A percentile compares a stretch with the other conserved stretches of the same genome.
Conservation (phyloP, 2,888 invertebrate species). For the Tipula confusa region DNA sequence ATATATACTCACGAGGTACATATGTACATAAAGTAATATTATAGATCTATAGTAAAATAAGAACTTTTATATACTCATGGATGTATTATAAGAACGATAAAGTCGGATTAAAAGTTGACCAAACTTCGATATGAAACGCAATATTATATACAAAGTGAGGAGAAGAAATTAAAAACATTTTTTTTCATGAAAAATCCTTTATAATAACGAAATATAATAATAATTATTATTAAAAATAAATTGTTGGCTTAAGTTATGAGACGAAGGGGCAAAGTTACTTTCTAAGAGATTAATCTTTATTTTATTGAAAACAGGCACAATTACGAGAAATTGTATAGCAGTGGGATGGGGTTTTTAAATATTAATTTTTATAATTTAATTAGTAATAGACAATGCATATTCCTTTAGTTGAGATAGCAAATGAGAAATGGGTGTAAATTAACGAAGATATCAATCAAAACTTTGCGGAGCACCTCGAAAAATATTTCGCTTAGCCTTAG, state of each 20-base stretch:
- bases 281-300: not conserved
- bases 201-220: not conserved
- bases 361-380: too few species aligned
- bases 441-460: too few species aligned
- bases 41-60: not conserved
- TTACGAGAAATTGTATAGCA: not conserved
- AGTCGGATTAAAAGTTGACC: slow-evolving; percentile 25
- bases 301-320: not conserved
- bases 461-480: too few species aligned
- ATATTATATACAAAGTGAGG: not conserved
- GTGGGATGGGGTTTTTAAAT: too few species aligned
- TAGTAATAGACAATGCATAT: too few species aligned
- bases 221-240: not conserved
- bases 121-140: not conserved
- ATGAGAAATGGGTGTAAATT: too few species aligned
- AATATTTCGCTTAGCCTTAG: too few species aligned
- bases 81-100: not conserved
- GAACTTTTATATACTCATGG: not conserved
- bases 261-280: not conserved
- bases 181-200: not conserved
- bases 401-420: too few species aligned
- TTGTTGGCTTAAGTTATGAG: not conserved
- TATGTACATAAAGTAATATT: not conserved
- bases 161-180: not conserved
- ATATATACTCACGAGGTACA: not conserved